Evolutionary conservation across 2,888 invertebrate species (phyloP).

Genomic region (Lithophane ornitopus): DNA sequence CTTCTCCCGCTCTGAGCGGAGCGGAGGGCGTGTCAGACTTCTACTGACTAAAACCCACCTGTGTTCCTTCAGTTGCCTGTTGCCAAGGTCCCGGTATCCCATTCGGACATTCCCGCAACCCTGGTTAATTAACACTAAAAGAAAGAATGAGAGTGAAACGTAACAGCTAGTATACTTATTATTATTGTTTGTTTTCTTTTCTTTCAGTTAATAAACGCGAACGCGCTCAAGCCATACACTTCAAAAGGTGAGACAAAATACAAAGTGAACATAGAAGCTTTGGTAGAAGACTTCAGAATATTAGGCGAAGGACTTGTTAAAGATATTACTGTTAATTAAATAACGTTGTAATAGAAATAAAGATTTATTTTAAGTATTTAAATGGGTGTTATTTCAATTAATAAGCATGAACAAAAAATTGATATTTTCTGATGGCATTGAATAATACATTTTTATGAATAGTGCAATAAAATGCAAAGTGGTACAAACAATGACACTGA

Average conservation of each 20-base stretch:
- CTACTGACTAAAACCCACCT: too few species aligned
- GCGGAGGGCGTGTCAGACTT: too few species aligned
- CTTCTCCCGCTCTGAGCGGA: too few species aligned
- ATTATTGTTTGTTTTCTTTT: not conserved
- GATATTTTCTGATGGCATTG: not conserved
- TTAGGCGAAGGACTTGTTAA: constrained; percentile 92
- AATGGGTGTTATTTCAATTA: not conserved
- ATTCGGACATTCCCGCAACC: too few species aligned
- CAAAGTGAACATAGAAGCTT: constrained; percentile 91
- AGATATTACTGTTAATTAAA: constrained; percentile 82
- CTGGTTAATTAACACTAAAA: too few species aligned
- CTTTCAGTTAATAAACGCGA: constrained; percentile 89
- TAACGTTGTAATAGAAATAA: constrained; percentile 27
- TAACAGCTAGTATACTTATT: not conserved
- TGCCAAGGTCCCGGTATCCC: too few species aligned
- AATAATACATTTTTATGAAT: not conserved
- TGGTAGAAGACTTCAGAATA: constrained; percentile 93
- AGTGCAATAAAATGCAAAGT: not conserved
- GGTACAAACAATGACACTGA: not conserved
- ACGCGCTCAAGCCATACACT: constrained; percentile 87
- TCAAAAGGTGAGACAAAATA: constrained; percentile 86
- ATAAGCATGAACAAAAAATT: not conserved
- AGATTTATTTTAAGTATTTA: constrained; percentile 31
- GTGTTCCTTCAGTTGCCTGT: too few species aligned
- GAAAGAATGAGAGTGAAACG: not conserved